Conservation (phyloP, 2,888 invertebrate genomes). For the Strigamia maritima region DNA sequence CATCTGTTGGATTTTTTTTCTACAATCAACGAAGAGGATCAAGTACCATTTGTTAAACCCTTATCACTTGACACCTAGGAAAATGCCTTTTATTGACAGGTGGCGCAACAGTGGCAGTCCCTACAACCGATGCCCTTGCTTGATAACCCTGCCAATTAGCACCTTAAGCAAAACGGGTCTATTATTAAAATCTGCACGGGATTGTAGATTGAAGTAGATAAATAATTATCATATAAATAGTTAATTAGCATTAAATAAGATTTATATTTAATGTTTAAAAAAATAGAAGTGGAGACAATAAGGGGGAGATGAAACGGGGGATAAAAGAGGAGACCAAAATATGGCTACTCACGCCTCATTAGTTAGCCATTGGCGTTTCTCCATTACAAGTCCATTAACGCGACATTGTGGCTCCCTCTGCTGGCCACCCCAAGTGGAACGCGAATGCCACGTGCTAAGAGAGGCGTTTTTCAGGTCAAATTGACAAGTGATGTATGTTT, state of each 20-base stretch:
- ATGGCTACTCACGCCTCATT: conserved; percentile 31
- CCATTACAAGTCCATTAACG: conserved; percentile 32
- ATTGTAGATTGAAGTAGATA: background rate
- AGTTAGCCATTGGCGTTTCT: conserved; percentile 34
- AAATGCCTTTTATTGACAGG: conserved; percentile 22
- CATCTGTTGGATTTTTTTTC: background rate
- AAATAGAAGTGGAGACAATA: background rate
- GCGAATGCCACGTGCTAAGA: conserved; percentile 34
- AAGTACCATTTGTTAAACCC: conserved; percentile 20
- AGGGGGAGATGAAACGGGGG: background rate
- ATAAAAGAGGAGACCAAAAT: conserved; percentile 24
- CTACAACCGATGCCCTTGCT: conserved; percentile 22
- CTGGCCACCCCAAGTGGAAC: conserved; percentile 31
- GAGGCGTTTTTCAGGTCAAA: conserved; percentile 34
- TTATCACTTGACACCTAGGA: conserved; percentile 23
- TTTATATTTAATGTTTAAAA: background rate
- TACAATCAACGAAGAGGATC: background rate
- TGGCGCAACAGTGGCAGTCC: conserved; percentile 7
- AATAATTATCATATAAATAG: conserved; percentile 19
- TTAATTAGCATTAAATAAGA: conserved; percentile 14
- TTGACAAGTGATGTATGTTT: conserved; percentile 28
- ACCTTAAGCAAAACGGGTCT: conserved; percentile 14
- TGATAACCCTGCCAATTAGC: conserved; percentile 22
- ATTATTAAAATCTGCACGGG: background rate
- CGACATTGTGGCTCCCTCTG: conserved; percentile 34